Conservation (phyloP, 2,888 invertebrate species). For the Taenaris catops region DNA sequence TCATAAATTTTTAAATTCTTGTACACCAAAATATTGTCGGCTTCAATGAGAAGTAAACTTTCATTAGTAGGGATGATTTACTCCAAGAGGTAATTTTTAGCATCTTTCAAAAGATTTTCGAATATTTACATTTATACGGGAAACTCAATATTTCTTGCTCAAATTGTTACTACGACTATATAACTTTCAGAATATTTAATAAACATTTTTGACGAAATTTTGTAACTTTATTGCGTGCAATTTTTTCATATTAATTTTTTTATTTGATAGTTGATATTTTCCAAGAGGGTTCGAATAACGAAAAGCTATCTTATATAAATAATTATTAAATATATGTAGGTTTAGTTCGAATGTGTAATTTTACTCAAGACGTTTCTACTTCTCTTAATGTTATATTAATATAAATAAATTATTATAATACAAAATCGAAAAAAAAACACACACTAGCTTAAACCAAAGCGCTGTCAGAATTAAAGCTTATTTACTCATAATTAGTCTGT, state of each 20-base stretch:
- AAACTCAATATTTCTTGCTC: constrained; percentile 19
- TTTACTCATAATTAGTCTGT: no score
- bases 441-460: background rate
- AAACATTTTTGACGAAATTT: background rate
- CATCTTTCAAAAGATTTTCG: no score
- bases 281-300: constrained; percentile 1
- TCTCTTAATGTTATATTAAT: no score
- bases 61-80: no score
- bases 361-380: constrained; percentile 1
- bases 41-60: no score
- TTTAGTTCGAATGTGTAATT: background rate
- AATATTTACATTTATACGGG: no score
- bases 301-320: no score
- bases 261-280: background rate
- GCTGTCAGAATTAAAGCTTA: background rate
- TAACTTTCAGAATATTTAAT: constrained; percentile 1
- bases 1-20: no score
- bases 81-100: no score
- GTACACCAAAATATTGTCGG: no score
- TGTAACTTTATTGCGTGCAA: constrained; percentile 3
- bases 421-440: no score
- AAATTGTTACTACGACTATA: constrained; percentile 5
- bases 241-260: constrained; percentile 1
- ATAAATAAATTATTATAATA: no score
- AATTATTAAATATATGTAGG: background rate